Conservation (phyloP, 2,113 vertebrate species). For the Pitta sordida region DNA sequence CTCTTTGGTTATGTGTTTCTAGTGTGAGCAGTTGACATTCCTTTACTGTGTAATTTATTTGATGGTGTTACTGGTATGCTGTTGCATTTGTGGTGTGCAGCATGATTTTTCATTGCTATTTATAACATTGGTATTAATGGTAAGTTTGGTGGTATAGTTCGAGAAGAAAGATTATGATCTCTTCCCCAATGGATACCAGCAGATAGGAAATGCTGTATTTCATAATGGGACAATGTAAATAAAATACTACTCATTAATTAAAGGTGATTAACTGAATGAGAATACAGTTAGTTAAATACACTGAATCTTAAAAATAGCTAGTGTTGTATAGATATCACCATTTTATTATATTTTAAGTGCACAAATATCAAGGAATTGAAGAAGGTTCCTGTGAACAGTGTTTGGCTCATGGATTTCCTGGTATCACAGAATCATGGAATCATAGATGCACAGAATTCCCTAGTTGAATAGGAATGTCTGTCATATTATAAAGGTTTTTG, state of each 20-base stretch:
- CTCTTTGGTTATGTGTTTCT: background rate
- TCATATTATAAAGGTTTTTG: background rate
- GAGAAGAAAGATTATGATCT: conserved; percentile 13
- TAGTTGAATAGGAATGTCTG: background rate
- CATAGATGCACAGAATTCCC: background rate
- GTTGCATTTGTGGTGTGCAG: background rate
- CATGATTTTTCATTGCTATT: background rate
- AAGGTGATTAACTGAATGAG: background rate
- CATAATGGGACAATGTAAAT: conserved; percentile 18
- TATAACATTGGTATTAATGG: background rate
- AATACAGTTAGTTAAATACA: background rate
- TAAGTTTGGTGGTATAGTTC: background rate
- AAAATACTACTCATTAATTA: background rate
- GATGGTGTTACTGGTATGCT: background rate
- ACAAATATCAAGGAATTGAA: background rate
- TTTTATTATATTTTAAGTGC: background rate
- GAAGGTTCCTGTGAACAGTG: background rate
- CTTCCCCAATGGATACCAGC: background rate
- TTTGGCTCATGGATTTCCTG: background rate
- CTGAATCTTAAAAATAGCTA: background rate
- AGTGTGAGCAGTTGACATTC: background rate
- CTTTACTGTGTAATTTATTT: background rate
- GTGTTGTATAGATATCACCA: too few species aligned
- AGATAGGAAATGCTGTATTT: background rate
- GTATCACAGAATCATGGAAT: background rate